Conservation (phyloP, 2,888 invertebrate species). For the Zygaena filipendulae region DNA sequence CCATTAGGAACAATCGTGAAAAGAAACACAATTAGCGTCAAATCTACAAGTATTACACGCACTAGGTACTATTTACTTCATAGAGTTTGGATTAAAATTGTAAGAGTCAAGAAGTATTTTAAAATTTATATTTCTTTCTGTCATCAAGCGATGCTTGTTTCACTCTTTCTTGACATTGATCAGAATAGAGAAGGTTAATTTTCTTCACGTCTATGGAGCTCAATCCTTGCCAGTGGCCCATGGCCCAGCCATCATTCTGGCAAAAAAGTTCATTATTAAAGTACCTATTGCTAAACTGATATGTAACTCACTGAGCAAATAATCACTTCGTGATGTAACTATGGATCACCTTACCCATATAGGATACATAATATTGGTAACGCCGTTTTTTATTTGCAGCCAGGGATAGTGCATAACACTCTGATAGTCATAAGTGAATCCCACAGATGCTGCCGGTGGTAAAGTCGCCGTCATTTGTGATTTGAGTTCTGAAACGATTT, state of each 20-base stretch:
- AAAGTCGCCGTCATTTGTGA: constrained; percentile 34
- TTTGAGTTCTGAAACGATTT: constrained; percentile 30
- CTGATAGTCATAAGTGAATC: constrained; percentile 51
- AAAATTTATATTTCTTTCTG: no score
- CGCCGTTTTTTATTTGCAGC: constrained; percentile 50
- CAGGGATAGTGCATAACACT: constrained; percentile 62
- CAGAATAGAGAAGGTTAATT: constrained; percentile 37
- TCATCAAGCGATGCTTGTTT: no score
- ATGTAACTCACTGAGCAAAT: no score
- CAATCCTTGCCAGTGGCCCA: constrained; percentile 59
- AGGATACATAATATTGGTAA: constrained; percentile 52
- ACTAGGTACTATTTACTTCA: no score
- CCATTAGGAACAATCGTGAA: no score
- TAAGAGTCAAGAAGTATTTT: no score
- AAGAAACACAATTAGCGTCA: no score
- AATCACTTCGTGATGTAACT: no score
- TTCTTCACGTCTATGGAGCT: constrained; percentile 49
- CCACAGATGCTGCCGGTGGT: constrained; percentile 41
- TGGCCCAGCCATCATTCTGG: constrained; percentile 58
- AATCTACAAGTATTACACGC: no score
- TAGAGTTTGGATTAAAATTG: no score
- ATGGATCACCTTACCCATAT: constrained; percentile 52
- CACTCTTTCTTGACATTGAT: constrained; percentile 30
- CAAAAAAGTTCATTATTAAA: no score
- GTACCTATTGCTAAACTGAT: no score